Percentiles rank a stretch among this genome's conserved stretches.
Conservation (phyloP, 2,888 invertebrate genomes). For the Cacoxenus indagator region DNA sequence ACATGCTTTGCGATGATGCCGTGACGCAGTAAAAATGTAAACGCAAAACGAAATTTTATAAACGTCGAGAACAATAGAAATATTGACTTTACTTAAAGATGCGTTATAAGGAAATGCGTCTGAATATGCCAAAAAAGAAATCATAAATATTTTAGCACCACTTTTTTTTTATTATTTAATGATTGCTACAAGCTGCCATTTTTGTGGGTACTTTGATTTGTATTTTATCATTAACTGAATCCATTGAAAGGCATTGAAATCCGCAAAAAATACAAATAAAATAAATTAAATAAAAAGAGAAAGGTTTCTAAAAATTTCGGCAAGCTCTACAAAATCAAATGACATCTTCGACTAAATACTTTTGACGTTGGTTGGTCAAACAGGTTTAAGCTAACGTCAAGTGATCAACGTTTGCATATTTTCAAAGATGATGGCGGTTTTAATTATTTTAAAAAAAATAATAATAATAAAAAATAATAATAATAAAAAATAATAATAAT, state of each 20-base stretch:
- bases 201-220: background rate
- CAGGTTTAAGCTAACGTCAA: background rate
- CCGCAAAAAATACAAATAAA: background rate
- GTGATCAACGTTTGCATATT: background rate
- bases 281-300: constrained; percentile 3
- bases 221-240: background rate
- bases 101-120: background rate
- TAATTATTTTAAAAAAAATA: background rate
- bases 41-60: background rate
- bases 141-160: background rate
- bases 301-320: background rate
- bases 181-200: too few relatives aligned
- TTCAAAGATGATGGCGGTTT: background rate
- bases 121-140: background rate
- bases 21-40: background rate
- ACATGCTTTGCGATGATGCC: background rate
- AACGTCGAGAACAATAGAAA: background rate
- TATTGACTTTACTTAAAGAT: background rate
- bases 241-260: background rate
- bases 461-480: background rate
- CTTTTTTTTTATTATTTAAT: background rate
- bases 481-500: too few relatives aligned
- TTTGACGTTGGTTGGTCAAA: background rate
- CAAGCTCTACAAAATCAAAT: background rate
- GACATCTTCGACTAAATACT: background rate